A percentile compares a stretch with the other conserved stretches of the same genome.
Evolutionary conservation across 64 coral and sea anemone species (phyloP).

Genomic region (Stichodactyla mertensii): DNA sequence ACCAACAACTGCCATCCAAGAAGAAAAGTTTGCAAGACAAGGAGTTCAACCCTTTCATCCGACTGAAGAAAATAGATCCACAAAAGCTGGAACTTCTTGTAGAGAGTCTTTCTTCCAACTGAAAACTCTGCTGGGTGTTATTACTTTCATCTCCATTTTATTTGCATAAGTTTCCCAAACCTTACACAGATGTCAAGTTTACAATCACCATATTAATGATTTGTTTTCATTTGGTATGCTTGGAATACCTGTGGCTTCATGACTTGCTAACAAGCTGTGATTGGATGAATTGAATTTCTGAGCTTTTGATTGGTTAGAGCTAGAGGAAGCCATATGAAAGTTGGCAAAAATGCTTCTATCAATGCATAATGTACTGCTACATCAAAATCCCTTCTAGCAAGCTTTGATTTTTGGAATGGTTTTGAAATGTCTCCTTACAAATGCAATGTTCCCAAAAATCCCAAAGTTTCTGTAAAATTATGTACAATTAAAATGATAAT

Average conservation of each 20-base stretch:
- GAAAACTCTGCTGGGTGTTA: background rate
- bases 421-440: too few relatives aligned
- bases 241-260: background rate
- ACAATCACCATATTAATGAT: background rate
- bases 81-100: background rate
- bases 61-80: background rate
- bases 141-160: background rate
- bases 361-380: too few relatives aligned
- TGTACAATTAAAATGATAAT: too few relatives aligned
- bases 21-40: slow-evolving; percentile 4
- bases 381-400: too few relatives aligned
- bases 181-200: background rate
- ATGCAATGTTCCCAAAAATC: too few relatives aligned
- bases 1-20: background rate
- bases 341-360: too few relatives aligned
- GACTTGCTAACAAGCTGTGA: background rate
- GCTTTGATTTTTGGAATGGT: too few relatives aligned
- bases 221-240: background rate
- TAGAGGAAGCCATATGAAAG: too few relatives aligned
- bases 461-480: too few relatives aligned
- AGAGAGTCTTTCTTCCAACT: background rate
- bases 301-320: too few relatives aligned
- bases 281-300: background rate
- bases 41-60: background rate
- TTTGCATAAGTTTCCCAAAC: background rate